Evolutionary conservation across 1,140 invertebrate species (phyloP), one percentile per base, ranked within the genome.

Genomic region (Conus betulinus): DNA sequence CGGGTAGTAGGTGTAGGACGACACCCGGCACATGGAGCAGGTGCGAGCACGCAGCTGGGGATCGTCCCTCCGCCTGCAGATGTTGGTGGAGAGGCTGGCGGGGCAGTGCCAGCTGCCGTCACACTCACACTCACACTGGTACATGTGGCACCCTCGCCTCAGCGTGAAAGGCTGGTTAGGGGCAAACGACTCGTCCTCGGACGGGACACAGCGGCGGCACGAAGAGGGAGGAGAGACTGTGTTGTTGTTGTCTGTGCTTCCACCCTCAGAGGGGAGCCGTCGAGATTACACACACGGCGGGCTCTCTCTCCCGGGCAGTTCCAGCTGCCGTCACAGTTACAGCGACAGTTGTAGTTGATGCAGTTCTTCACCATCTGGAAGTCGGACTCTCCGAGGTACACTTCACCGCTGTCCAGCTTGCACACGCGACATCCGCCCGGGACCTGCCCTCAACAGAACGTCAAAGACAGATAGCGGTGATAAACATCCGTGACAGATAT

Each of bases 91-190:
- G 5, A 84, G 82, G n/a, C 81, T 78, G 10, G 87, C 84, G 13
- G 89, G 88, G 57, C 89, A 90, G 52, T 67, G 67, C 89, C 88
- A 91, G 78, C 89, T 91, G n/a, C 92, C 92, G 79, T 93, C 90
- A 89, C 91, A 92, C 27, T 88, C 87, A 88, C 92, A 93, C n/a
- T 87, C 84, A 86, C 92, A 93, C 60, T 91, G 86, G 76, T 91
- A 93, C 82, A 87, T 74, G 87, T 89, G 90, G 55, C 91, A 92
- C 3, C 88, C 89, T 63, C 90, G 55, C 25, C 89, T 87, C 23
- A 92, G 39, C 23, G 81, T 85, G 84, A 91, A 92, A 10, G 78
- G 78, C 15, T 71, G 84, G 71, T 88, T 88, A 2, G 83, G 25
- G 5, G 89, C 63, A 85, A 91, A 88, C 7, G 67, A 15, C 15